Conservation (phyloP, 2,113 vertebrate genomes). For the Colossoma macropomum region DNA sequence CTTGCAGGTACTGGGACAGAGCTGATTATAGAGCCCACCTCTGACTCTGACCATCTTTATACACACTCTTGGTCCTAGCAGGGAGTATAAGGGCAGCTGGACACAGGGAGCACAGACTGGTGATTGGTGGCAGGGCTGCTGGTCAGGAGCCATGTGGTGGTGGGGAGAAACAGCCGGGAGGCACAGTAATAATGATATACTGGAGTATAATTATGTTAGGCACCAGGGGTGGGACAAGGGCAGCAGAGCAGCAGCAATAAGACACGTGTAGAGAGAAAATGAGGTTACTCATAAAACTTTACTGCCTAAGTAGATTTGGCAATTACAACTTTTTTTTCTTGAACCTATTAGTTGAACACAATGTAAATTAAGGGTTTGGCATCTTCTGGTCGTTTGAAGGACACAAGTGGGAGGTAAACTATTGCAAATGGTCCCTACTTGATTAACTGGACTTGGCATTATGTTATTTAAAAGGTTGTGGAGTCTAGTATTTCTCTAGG, state of each 20-base stretch:
- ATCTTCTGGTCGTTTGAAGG: background rate
- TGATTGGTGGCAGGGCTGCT: conserved; percentile 17
- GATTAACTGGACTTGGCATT: background rate
- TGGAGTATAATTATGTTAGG: conserved; percentile 35
- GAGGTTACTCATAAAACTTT: conserved; percentile 19
- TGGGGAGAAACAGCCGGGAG: conserved; percentile 31
- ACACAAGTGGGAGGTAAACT: background rate
- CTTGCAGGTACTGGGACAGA: too few relatives aligned
- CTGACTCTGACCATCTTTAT: background rate
- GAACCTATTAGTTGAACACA: background rate
- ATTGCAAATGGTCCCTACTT: too few relatives aligned
- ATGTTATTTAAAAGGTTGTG: conserved; percentile 2
- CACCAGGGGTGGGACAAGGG: conserved; percentile 16
- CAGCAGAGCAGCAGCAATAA: background rate
- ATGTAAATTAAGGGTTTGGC: background rate
- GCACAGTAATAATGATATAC: conserved; percentile 33
- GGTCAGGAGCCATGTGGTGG: conserved; percentile 26
- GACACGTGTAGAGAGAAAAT: conserved; percentile 35
- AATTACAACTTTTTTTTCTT: background rate
- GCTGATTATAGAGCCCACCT: too few relatives aligned
- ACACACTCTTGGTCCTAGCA: background rate
- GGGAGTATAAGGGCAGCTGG: background rate
- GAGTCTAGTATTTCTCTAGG: background rate
- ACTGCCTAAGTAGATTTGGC: conserved; percentile 3
- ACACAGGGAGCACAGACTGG: background rate